Percentiles rank a stretch among this genome's conserved stretches.
Conservation (phyloP, 2,888 invertebrate species). For the Gisinianus flammeolus region DNA sequence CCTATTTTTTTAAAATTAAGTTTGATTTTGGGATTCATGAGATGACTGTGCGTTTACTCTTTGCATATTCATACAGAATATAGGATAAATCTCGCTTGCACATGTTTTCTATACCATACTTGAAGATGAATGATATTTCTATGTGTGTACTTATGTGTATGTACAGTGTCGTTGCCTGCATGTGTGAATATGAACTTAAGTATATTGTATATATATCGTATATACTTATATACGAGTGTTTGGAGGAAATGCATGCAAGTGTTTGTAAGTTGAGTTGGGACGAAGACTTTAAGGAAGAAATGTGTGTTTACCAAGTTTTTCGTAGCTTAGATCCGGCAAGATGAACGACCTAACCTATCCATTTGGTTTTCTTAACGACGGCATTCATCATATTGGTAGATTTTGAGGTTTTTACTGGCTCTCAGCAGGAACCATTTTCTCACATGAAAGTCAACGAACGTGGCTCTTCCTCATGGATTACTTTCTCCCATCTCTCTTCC, state of each 20-base stretch:
- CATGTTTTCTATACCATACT: neutral
- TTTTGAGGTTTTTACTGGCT: conserved; percentile 25
- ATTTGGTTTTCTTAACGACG: conserved; percentile 41
- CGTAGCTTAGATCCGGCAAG: neutral
- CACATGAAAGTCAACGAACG: conserved; percentile 17
- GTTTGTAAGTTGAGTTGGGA: neutral
- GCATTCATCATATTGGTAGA: conserved; percentile 43
- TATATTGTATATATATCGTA: neutral
- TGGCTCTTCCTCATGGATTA: conserved; percentile 21
- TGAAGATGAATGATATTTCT: too few species aligned
- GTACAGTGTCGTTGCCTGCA: neutral
- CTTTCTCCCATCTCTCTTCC: conserved; percentile 7
- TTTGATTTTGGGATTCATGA: neutral
- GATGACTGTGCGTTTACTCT: neutral
- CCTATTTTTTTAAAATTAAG: neutral
- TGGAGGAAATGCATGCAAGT: neutral
- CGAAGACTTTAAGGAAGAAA: conserved; percentile 6
- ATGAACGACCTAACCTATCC: conserved; percentile 39
- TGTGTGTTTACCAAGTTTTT: conserved; percentile 28
- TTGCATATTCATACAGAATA: neutral
- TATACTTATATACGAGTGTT: too few species aligned
- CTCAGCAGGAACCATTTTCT: conserved; percentile 12
- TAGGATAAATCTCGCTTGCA: neutral
- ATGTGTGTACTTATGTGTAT: too few species aligned
- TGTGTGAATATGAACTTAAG: neutral